Base-by-base conservation (phyloP, 2,113 vertebrate genomes). In the Castor canadensis region DNA sequence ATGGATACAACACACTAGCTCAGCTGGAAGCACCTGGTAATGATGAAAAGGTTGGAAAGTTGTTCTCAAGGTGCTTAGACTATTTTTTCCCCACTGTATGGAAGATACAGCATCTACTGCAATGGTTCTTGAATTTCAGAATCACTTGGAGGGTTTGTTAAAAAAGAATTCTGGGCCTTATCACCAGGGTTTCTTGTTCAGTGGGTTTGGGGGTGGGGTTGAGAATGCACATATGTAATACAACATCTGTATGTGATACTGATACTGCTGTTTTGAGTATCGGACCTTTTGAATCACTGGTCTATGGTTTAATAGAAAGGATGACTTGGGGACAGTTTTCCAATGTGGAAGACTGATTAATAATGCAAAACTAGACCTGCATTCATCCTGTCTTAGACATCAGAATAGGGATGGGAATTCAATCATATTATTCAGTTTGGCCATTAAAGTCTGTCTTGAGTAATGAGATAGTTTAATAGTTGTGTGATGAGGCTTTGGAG, bases 1-100 rank as follows among this genome's bases (percentile, higher is more conserved):
- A 38, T 32, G 9, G 35, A 49, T 52, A 30, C 28, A 54, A 8
- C 35, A 52, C 0, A 3, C 5, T 47, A 1, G 47, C 26, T 35
- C 47, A 58, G 35, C 2, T 24, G 30, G 24, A n/a, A 49, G 1
- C 3, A 47, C n/a, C 6, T 58, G 3, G 15, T 9, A 2, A 6
- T 15, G 4, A n/a, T 8, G 22, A 73, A 52, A 11, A 12, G 47
- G 24, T 32, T 30, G 40, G 38, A 62, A 79, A 49, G 17, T 64
- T 43, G n/a, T 49, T 24, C 22, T 67, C 4, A 64, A 38, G 1
- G 12, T 77, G 11, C 26, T 40, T n/a, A 3, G 38, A 38, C 35
- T 66, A n/a, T n/a, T 54, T 62, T 40, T 81, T 32, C 67, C 67
- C n/a, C n/a, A n/a, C 32, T 38, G 0, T 9, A 10, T 22, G 9